Conservation (phyloP, 2,888 invertebrate genomes). For the Pachliopta kotzebuea region DNA sequence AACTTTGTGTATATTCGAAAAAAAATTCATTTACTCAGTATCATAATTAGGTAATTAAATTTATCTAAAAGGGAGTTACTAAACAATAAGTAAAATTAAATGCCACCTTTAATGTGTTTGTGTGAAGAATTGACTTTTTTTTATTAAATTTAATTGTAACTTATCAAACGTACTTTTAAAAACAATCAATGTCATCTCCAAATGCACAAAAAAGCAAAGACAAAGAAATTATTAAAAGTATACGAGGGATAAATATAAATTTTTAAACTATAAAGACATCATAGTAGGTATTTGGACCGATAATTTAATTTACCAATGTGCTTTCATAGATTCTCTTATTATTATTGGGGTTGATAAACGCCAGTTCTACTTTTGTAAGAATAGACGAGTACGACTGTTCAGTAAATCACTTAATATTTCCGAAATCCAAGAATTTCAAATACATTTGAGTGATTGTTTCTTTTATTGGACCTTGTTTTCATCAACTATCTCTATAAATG, state of each 20-base stretch:
- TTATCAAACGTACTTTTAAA: no score
- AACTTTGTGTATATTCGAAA: no score
- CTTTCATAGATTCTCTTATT: not conserved
- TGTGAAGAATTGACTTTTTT: no score
- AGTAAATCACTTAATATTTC: not conserved
- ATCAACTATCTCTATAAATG: not conserved
- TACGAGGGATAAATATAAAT: not conserved
- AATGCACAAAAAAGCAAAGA: no score
- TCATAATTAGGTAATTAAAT: no score
- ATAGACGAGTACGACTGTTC: not conserved
- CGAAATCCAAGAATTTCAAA: not conserved
- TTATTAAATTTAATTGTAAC: no score
- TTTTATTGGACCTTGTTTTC: not conserved
- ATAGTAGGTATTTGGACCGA: not conserved
- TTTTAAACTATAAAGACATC: not conserved
- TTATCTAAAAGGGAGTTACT: no score
- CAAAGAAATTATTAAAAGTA: no score
- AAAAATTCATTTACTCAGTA: no score
- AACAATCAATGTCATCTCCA: no score
- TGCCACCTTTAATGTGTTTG: no score
- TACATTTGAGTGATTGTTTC: not conserved
- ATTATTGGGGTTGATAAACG: not conserved
- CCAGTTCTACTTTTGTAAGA: not conserved
- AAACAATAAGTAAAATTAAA: no score
- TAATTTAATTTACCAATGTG: constrained; percentile 2